These are phyloP conservation scores for Phragmatobia fuliginosa DNA, from an alignment of 2,888 invertebrate genomes.

Conservation along the genomic window DNA sequence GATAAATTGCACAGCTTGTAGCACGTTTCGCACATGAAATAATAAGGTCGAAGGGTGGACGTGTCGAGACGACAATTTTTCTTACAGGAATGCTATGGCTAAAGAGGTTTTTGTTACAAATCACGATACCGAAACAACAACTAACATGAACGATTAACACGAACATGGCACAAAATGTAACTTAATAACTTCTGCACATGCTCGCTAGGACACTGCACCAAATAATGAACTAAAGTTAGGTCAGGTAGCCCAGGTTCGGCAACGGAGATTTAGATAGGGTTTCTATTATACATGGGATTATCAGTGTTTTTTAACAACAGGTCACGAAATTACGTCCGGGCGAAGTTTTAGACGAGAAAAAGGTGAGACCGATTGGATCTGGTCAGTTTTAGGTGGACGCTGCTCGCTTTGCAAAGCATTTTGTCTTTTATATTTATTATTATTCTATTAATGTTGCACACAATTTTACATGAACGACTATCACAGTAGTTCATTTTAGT, in stretches of 20 bases:
- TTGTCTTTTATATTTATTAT: constrained; percentile 69
- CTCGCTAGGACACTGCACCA: constrained; percentile 75
- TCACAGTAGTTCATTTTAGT: constrained; percentile 32
- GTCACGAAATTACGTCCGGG: constrained; percentile 97
- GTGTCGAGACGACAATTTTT: constrained; percentile 55
- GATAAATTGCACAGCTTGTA: constrained; percentile 84
- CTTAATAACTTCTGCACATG: constrained; percentile 81
- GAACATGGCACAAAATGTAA: constrained; percentile 73
- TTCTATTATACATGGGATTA: constrained; percentile 68
- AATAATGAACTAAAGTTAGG: constrained; percentile 64
- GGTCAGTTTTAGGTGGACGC: constrained; percentile 83
- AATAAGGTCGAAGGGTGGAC: constrained; percentile 66
- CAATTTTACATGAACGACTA: constrained; percentile 58
- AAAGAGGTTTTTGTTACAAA: constrained; percentile 68
- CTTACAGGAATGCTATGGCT: constrained; percentile 66
- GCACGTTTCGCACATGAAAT: constrained; percentile 82
- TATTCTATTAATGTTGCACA: constrained; percentile 60
- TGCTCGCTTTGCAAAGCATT: constrained; percentile 86
- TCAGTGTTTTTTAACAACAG: constrained; percentile 86
- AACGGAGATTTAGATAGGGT: constrained; percentile 80
- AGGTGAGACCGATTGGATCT: constrained; percentile 91
- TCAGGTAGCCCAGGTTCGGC: constrained; percentile 72
- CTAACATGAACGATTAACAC: constrained; percentile 80
- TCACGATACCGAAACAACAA: constrained; percentile 65
- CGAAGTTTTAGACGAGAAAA: constrained; percentile 97